A percentile compares a stretch with the other conserved stretches of the same genome.
Conservation (phyloP, 2,797 vertebrate genomes). For the Tiaroga cobitis region DNA sequence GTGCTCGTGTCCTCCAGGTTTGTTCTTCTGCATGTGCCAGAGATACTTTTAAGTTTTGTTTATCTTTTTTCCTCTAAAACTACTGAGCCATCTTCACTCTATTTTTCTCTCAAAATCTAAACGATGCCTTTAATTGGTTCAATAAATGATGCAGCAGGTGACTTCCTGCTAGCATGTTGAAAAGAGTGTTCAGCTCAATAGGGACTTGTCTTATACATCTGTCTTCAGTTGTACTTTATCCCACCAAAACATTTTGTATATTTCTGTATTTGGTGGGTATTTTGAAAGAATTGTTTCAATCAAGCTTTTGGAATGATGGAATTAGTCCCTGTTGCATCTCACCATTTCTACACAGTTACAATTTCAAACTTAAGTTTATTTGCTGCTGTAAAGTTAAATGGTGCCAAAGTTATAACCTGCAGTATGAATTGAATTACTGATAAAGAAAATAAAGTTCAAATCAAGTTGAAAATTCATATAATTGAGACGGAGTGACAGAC, state of each 20-base stretch:
- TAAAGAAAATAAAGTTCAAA: neutral
- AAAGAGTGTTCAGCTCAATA: neutral
- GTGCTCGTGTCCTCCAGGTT: constrained; percentile 84
- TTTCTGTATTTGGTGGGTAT: neutral
- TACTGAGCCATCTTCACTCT: neutral
- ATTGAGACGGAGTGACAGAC: neutral
- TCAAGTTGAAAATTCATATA: neutral
- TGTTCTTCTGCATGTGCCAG: neutral
- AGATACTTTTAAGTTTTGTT: neutral
- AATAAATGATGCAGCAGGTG: constrained; percentile 7
- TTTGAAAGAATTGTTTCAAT: neutral
- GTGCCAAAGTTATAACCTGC: neutral
- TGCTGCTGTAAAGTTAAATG: neutral
- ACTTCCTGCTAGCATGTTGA: neutral
- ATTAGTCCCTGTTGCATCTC: neutral
- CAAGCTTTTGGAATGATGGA: neutral
- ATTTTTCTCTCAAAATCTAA: neutral
- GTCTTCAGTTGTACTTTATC: neutral
- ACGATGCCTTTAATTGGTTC: neutral
- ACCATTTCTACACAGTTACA: neutral
- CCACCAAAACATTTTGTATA: neutral
- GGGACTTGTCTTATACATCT: neutral
- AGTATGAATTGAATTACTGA: neutral
- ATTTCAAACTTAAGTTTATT: neutral
- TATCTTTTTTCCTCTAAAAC: neutral